Evolutionary conservation across 2,797 vertebrate genomes (phyloP), one percentile per base, ranked within the genome.

Genomic region (Champsocephalus esox): DNA sequence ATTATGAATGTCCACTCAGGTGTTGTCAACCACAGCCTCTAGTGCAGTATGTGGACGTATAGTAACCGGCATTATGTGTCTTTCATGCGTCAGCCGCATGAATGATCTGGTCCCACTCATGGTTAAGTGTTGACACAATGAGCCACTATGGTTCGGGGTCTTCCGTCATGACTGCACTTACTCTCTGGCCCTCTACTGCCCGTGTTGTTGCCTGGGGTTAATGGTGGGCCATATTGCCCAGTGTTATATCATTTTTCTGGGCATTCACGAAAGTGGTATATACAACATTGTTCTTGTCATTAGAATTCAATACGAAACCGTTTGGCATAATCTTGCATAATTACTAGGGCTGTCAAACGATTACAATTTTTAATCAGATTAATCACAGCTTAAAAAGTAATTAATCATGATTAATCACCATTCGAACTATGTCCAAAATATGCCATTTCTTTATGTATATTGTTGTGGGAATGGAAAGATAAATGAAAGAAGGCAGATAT

Each of bases 1-100:
- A 91, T 89, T 88, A 82, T 81, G 81, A 87, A 85, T 82, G 82
- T 91, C 76, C 83, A 38, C 73, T 74, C 56, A 81, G 85, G 83
- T 88, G 84, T 80, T 74, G 57, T 66, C 46, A 57, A 70, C 54
- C 62, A 19, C 59, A n/a, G 56, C 43, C 41, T 52, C 34, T 64
- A 70, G 71, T 69, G 72, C 79, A 28, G 45, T 17, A 19, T 66
- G 64, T 73, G 79, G 81, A 64, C 17, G 41, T 54, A 63, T 56
- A 58, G 63, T 41, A 61, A n/a, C 43, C 21, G 34, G 67, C 65
- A 58, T 69, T 80, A 45, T 68, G 67, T 56, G 49, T 68, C 16
- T 63, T 74, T 81, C 70, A 66, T 62, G 79, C 83, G 62, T 80
- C 73, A 66, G 75, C 51, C 70, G 69, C 78, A 67, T 59, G 66